Evolutionary conservation across 2,797 vertebrate species (phyloP).

Genomic region (Onychomys torridus): DNA sequence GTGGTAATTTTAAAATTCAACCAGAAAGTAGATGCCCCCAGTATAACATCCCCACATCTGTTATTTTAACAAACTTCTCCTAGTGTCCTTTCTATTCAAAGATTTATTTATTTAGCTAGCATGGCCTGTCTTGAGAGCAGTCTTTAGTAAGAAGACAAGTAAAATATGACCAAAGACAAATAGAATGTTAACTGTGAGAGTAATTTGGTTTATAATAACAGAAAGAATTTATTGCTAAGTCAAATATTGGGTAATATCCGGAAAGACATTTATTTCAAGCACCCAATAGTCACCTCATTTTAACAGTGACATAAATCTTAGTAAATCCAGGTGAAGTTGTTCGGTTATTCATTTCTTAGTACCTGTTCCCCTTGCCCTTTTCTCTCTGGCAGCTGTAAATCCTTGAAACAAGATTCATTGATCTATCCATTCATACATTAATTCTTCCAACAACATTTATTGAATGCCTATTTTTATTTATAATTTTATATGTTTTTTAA

Average conservation of each 20-base stretch:
- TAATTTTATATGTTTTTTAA: conserved; percentile 70
- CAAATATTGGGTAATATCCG: conserved; percentile 75
- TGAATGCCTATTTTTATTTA: conserved; percentile 67
- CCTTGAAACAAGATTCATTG: conserved; percentile 75
- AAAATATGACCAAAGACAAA: conserved; percentile 77
- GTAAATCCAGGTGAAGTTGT: conserved; percentile 66
- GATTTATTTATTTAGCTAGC: conserved; percentile 58
- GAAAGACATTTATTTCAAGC: conserved; percentile 77
- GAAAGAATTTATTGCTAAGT: conserved; percentile 77
- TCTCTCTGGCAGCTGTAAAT: conserved; percentile 71
- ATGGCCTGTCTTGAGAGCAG: conserved; percentile 41
- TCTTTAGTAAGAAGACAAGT: conserved; percentile 67
- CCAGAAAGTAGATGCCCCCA: background rate
- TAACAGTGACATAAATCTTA: conserved; percentile 70
- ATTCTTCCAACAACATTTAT: conserved; percentile 74
- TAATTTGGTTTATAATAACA: conserved; percentile 78
- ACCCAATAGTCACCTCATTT: conserved; percentile 67
- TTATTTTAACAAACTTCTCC: background rate
- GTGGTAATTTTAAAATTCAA: background rate
- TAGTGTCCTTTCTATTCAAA: background rate
- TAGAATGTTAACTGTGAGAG: conserved; percentile 71
- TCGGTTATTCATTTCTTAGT: conserved; percentile 72
- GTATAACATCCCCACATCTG: background rate
- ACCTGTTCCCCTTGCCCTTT: conserved; percentile 49
- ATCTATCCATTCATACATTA: conserved; percentile 66